phyloP scores from a whole-genome alignment of 2,888 invertebrate species.

The Dexiosoma caninum region DNA sequence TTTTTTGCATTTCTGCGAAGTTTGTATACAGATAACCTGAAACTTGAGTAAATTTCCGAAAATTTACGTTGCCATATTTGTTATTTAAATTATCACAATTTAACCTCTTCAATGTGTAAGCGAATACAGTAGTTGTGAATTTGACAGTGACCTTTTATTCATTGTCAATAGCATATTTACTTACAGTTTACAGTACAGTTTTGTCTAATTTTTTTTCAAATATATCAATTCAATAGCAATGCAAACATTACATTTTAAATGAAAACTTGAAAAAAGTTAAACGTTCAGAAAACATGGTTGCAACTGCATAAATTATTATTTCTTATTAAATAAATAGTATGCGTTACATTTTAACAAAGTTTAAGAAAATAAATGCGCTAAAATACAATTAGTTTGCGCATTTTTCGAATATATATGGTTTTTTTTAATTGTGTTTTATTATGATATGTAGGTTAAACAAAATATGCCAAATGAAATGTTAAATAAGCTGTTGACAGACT shows the following conservation, averaged over 20 bases:
- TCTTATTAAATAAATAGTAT: not conserved
- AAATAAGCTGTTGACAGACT: too few relatives aligned
- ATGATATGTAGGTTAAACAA: too few relatives aligned
- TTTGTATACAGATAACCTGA: too few relatives aligned
- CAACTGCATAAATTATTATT: slow-evolving; percentile 24
- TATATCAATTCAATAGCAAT: too few relatives aligned
- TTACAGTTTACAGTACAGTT: too few relatives aligned
- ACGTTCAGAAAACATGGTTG: not conserved
- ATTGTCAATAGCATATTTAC: slow-evolving; percentile 27
- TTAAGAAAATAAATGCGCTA: not conserved
- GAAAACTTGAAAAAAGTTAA: not conserved
- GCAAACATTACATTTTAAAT: not conserved
- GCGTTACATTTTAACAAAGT: slow-evolving; percentile 21
- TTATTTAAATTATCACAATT: slow-evolving; percentile 1
- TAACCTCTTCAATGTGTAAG: slow-evolving; percentile 11
- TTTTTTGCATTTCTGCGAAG: too few relatives aligned
- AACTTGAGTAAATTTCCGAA: not conserved
- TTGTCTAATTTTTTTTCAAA: too few relatives aligned
- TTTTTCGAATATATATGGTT: too few relatives aligned
- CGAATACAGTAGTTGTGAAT: not conserved
- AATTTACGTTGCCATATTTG: slow-evolving; percentile 2
- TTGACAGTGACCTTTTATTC: slow-evolving; percentile 19
- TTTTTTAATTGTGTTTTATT: too few relatives aligned
- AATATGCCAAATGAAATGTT: too few relatives aligned
- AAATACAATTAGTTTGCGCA: not conserved